These are phyloP conservation scores for Paedocypris sp. DNA, from an alignment of 2,113 vertebrate species.

Conservation along the genomic window DNA sequence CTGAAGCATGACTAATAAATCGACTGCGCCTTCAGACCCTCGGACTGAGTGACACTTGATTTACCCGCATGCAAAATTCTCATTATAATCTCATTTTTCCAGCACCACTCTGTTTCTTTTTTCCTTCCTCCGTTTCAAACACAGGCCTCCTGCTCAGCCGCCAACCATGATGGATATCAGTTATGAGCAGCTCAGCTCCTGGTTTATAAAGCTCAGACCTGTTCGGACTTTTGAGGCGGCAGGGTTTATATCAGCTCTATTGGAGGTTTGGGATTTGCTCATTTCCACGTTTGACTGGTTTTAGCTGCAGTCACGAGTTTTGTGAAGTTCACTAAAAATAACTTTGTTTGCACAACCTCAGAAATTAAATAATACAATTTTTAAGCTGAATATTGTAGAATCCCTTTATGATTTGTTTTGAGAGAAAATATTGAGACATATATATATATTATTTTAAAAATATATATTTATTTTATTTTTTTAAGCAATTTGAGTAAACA, in stretches of 20 bases:
- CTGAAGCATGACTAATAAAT: conserved; percentile 41
- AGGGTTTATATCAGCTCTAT: conserved; percentile 13
- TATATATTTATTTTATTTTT: too few relatives aligned
- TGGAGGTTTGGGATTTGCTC: conserved; percentile 12
- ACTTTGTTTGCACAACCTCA: too few relatives aligned
- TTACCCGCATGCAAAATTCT: conserved; percentile 36
- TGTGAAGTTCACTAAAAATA: too few relatives aligned
- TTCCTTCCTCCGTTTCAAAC: conserved; percentile 22
- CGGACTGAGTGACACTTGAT: conserved; percentile 32
- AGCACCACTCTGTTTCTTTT: conserved; percentile 46
- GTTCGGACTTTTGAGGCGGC: conserved; percentile 1
- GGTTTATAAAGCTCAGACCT: conserved; percentile 22
- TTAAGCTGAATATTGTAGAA: too few relatives aligned
- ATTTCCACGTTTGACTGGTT: background rate
- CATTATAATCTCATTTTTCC: conserved; percentile 30
- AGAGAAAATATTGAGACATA: too few relatives aligned
- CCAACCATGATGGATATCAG: conserved; percentile 41
- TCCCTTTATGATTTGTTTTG: too few relatives aligned
- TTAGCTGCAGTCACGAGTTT: too few relatives aligned
- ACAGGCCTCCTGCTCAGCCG: conserved; percentile 40
- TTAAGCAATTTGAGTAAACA: too few relatives aligned
- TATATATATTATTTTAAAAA: too few relatives aligned
- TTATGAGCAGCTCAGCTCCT: conserved; percentile 45
- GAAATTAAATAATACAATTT: too few relatives aligned
- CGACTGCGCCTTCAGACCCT: conserved; percentile 38